A percentile compares a stretch with the other conserved stretches of the same genome.
Conservation (phyloP, 2,797 vertebrate genomes). For the Oryzias sinensis region DNA sequence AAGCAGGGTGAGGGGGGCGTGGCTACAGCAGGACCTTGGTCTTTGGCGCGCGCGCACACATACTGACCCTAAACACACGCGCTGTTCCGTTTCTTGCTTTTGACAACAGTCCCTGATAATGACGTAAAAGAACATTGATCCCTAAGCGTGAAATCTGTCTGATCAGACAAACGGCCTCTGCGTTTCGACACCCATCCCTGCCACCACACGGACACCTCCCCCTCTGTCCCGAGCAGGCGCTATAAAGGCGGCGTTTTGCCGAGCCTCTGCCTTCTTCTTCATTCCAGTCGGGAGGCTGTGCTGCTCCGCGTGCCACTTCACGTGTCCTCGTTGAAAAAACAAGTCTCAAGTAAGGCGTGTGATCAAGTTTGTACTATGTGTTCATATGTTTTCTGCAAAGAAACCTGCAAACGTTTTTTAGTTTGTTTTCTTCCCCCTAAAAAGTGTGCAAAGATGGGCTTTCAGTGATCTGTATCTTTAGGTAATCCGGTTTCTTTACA, state of each 20-base stretch:
- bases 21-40: background rate
- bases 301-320: constrained; percentile 5
- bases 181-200: constrained; percentile 60
- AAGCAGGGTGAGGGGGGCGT: background rate
- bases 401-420: too few relatives aligned
- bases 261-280: constrained; percentile 31
- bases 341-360: constrained; percentile 57
- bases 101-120: background rate
- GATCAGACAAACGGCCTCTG: constrained; percentile 59
- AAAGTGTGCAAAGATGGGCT: too few relatives aligned
- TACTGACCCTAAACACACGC: constrained; percentile 13
- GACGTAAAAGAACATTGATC: constrained; percentile 3
- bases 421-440: too few relatives aligned
- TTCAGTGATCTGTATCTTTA: too few relatives aligned
- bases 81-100: constrained; percentile 17
- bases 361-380: background rate
- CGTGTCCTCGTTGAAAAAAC: constrained; percentile 19
- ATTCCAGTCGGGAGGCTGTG: constrained; percentile 8
- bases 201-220: constrained; percentile 53
- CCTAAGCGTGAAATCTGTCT: background rate
- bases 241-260: constrained; percentile 62
- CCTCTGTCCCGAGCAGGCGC: background rate
- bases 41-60: background rate
- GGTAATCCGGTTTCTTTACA: background rate
- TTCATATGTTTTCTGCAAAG: background rate